These are phyloP conservation scores for Pentamera pediparva DNA, from an alignment of 53 echinoderm and acorn worm species.

Conservation along the genomic window DNA sequence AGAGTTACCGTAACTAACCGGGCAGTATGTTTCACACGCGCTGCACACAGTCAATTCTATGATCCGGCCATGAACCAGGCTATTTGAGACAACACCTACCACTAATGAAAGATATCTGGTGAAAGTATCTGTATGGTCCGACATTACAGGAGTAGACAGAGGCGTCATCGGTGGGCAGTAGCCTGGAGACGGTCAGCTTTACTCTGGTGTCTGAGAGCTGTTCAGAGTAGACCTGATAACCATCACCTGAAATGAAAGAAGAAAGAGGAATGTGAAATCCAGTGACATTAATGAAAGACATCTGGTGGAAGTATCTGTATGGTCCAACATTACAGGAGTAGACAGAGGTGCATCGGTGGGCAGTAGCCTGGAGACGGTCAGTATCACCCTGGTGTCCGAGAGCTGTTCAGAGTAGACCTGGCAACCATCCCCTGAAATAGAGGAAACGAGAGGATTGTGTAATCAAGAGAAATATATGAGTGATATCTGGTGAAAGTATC, in stretches of 20 bases:
- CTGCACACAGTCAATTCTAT: too few relatives aligned
- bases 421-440: neutral
- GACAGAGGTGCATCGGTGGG: conserved; percentile 47
- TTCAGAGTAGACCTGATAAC: conserved; percentile 41
- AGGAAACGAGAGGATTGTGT: neutral
- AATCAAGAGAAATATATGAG: neutral
- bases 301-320: neutral
- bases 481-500: neutral
- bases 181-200: conserved; percentile 44
- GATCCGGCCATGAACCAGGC: too few relatives aligned
- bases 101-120: neutral
- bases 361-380: conserved; percentile 51
- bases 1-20: too few relatives aligned
- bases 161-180: conserved; percentile 49
- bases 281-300: neutral
- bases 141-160: conserved; percentile 70
- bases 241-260: neutral
- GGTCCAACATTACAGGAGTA: conserved; percentile 71
- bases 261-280: neutral
- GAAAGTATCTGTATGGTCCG: conserved; percentile 25
- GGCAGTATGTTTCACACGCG: too few relatives aligned
- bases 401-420: conserved; percentile 47
- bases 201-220: conserved; percentile 23
- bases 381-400: conserved; percentile 14
- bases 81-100: neutral